A percentile compares a stretch with the other conserved stretches of the same genome.
Conservation (phyloP, 2,797 vertebrate genomes). For the Phoebastria nigripes region DNA sequence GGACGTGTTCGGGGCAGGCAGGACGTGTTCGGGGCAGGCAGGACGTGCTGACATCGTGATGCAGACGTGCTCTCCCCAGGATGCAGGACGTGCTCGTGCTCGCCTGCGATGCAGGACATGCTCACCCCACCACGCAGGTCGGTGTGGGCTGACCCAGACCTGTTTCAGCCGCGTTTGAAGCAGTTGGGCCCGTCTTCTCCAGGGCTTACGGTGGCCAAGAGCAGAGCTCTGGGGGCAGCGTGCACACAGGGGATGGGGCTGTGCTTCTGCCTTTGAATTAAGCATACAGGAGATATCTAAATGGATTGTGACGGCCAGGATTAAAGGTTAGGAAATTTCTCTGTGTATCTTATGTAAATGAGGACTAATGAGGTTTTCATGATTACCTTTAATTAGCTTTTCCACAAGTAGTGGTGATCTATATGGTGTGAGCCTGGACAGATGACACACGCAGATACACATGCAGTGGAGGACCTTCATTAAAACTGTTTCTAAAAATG, state of each 20-base stretch:
- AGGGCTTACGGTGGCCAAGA: rapidly evolving
- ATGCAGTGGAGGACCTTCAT: neutral
- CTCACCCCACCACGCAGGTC: rapidly evolving
- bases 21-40: neutral
- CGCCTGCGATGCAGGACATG: rapidly evolving
- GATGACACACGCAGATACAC: neutral
- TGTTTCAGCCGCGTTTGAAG: rapidly evolving
- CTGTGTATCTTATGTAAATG: slow-evolving; percentile 10
- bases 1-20: neutral
- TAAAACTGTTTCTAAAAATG: neutral
- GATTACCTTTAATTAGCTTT: slow-evolving; percentile 26
- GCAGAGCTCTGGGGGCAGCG: neutral
- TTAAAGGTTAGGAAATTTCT: slow-evolving; percentile 25
- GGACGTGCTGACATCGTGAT: rapidly evolving
- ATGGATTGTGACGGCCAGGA: neutral
- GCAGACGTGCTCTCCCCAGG: neutral
- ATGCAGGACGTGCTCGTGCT: rapidly evolving
- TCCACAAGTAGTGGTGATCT: neutral
- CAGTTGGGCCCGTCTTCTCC: rapidly evolving
- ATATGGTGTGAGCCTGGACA: neutral
- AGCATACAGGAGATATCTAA: neutral
- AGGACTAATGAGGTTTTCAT: slow-evolving; percentile 40
- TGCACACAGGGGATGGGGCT: neutral
- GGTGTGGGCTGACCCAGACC: rapidly evolving
- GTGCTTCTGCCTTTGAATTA: neutral